Percentiles rank a stretch among this genome's conserved stretches.
Conservation (phyloP, 1,140 invertebrate genomes). For the Andricus grossulariae region DNA sequence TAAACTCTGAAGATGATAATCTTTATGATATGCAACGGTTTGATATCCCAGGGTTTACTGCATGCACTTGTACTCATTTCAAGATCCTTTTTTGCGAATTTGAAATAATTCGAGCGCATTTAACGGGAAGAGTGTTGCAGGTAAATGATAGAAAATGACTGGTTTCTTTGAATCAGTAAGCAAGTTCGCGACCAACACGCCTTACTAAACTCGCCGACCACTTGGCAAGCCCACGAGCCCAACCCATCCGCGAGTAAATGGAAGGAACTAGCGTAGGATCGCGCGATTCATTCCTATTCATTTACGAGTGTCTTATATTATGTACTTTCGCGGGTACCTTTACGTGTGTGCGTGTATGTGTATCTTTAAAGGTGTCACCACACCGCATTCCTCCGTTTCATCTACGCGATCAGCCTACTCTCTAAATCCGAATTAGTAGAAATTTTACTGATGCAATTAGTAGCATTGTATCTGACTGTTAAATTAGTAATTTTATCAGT, state of each 20-base stretch:
- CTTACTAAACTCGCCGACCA: neutral
- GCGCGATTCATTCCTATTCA: slow-evolving; percentile 3
- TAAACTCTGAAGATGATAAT: no score
- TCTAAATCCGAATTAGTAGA: no score
- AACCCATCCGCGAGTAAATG: slow-evolving; percentile 29
- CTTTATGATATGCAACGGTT: no score
- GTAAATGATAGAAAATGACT: no score
- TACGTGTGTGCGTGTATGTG: neutral
- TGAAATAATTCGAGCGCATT: no score
- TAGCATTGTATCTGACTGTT: no score
- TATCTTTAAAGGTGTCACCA: slow-evolving; percentile 29
- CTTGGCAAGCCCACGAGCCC: slow-evolving; percentile 27
- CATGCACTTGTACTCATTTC: no score
- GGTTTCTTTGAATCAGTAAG: slow-evolving; percentile 8
- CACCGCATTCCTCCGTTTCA: slow-evolving; percentile 23
- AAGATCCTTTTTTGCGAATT: no score
- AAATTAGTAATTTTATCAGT: no score
- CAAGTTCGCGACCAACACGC: slow-evolving; percentile 18
- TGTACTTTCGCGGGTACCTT: neutral
- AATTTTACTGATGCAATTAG: no score
- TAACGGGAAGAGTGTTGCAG: no score
- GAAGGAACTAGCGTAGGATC: slow-evolving; percentile 30
- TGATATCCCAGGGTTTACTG: no score
- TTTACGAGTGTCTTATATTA: neutral
- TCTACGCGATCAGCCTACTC: slow-evolving; percentile 14